phyloP scores from a whole-genome alignment of 1,140 invertebrate genomes.

The Gyrodactylus salaris region DNA sequence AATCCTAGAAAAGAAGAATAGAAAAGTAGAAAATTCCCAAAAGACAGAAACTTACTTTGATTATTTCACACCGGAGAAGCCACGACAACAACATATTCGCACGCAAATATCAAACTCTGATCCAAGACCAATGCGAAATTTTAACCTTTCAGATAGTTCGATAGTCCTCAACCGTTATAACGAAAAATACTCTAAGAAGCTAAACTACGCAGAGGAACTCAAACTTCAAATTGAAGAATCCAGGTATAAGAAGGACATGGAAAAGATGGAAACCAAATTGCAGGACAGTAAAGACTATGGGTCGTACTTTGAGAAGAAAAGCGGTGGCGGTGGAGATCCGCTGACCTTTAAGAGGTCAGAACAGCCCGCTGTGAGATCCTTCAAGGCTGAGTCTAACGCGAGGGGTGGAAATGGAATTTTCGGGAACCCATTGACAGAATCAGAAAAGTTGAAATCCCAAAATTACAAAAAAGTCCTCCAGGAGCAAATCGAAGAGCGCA shows the following conservation, averaged over 20 bases:
- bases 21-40: not conserved
- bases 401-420: constrained; percentile 21
- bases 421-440: constrained; percentile 11
- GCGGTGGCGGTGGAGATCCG: constrained; percentile 12
- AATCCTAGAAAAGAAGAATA: not conserved
- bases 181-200: not conserved
- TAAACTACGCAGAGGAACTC: not conserved
- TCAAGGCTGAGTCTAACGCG: constrained; percentile 11
- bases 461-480: constrained; percentile 9
- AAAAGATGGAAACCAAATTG: not conserved
- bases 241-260: not conserved
- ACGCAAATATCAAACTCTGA: not conserved
- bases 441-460: constrained; percentile 8
- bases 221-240: not conserved
- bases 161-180: not conserved
- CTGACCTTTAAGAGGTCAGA: constrained; percentile 12
- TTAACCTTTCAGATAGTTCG: not conserved
- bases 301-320: constrained; percentile 8
- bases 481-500: constrained; percentile 9
- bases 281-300: constrained; percentile 6
- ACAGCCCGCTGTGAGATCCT: constrained; percentile 10
- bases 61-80: not conserved
- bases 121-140: too few species aligned
- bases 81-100: not conserved
- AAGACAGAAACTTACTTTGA: not conserved